These are phyloP conservation scores for Pseudonaja textilis DNA, from an alignment of 2,113 vertebrate species.

Conservation along the genomic window DNA sequence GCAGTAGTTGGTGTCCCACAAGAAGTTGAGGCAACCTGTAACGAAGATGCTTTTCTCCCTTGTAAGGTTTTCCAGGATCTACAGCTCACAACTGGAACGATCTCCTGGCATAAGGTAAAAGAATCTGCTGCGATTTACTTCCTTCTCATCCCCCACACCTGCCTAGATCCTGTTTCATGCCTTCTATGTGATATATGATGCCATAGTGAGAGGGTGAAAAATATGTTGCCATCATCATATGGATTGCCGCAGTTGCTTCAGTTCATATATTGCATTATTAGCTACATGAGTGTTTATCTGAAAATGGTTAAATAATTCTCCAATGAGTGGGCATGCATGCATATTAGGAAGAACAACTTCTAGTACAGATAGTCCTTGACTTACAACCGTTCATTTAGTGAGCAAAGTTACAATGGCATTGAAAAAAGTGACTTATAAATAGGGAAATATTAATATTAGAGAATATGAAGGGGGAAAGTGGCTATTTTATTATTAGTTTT, in stretches of 20 bases:
- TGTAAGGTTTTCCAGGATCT: slow-evolving; percentile 58
- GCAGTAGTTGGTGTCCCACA: slow-evolving; percentile 28
- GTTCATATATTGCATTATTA: neutral
- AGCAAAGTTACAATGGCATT: neutral
- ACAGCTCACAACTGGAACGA: slow-evolving; percentile 38
- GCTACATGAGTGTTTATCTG: neutral
- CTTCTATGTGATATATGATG: neutral
- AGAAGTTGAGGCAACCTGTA: slow-evolving; percentile 64
- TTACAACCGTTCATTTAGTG: neutral
- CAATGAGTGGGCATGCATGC: neutral
- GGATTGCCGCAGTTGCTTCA: neutral
- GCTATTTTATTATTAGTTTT: no score
- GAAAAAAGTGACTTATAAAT: neutral
- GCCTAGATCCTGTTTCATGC: neutral
- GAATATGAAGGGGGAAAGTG: no score
- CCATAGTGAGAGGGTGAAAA: neutral
- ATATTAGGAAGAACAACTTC: neutral
- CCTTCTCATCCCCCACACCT: slow-evolving; percentile 27
- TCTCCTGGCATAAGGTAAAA: slow-evolving; percentile 70
- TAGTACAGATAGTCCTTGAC: neutral
- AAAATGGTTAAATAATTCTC: neutral
- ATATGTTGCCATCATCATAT: neutral
- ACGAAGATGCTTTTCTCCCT: slow-evolving; percentile 64
- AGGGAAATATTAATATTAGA: no score
- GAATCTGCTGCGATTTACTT: neutral